Evolutionary conservation across 2,113 vertebrate genomes (phyloP).

Genomic region (Noturus placidus): DNA sequence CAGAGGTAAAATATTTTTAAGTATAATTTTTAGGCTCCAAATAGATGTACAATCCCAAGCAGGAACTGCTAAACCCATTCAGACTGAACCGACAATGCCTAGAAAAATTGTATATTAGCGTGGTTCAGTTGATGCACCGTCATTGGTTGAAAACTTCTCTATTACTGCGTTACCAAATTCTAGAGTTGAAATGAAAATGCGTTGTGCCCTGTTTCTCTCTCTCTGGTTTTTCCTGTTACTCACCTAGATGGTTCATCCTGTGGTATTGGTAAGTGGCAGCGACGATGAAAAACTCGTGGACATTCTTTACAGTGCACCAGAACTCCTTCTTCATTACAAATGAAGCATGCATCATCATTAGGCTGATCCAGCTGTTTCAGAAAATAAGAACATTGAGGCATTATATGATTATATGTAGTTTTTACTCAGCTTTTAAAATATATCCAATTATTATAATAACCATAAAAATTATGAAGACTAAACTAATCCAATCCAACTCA

Average conservation of each 20-base stretch:
- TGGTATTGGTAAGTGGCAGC: constrained; percentile 68
- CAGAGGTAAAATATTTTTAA: too few species aligned
- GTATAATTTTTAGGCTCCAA: too few species aligned
- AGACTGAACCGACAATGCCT: neutral
- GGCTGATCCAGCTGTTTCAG: constrained; percentile 58
- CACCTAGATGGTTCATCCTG: constrained; percentile 17
- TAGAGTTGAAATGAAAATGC: too few species aligned
- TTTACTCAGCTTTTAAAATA: too few species aligned
- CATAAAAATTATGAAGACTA: neutral
- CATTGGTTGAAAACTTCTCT: too few species aligned
- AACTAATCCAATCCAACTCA: neutral
- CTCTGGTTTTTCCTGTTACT: neutral
- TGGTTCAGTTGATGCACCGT: too few species aligned
- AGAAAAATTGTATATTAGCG: too few species aligned
- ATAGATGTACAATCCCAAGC: neutral
- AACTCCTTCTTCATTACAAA: constrained; percentile 52
- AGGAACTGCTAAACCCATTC: neutral
- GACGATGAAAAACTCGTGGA: constrained; percentile 68
- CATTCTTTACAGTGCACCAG: constrained; percentile 67
- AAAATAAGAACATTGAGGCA: neutral
- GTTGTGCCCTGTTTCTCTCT: neutral
- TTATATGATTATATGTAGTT: neutral
- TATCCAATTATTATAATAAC: too few species aligned
- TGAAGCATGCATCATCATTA: constrained; percentile 69
- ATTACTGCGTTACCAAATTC: too few species aligned